Percentiles rank a stretch among this genome's conserved stretches.
phyloP scores from a whole-genome alignment of 1,140 invertebrate species.

The Oryzaephilus surinamensis region DNA sequence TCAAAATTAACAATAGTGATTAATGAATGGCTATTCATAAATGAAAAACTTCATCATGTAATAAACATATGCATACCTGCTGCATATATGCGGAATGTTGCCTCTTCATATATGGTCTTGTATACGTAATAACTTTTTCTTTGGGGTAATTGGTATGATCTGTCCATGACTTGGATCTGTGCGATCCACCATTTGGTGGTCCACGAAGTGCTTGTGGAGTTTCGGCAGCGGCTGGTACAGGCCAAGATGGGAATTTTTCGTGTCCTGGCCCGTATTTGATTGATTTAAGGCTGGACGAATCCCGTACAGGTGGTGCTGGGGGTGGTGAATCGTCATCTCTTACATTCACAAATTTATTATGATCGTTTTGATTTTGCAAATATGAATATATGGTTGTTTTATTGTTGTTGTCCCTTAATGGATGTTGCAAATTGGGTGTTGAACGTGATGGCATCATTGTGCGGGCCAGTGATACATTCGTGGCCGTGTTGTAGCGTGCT shows the following conservation, averaged over 20 bases:
- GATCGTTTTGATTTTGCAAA: constrained; percentile 26
- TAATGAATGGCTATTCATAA: constrained; percentile 2
- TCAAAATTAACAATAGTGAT: background rate
- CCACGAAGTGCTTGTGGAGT: constrained; percentile 40
- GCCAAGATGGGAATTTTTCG: constrained; percentile 75
- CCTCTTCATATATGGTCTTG: constrained; percentile 56
- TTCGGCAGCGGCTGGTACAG: constrained; percentile 44
- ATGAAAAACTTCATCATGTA: background rate
- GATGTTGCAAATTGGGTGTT: constrained; percentile 37
- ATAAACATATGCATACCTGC: constrained; percentile 42
- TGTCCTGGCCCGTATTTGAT: constrained; percentile 62
- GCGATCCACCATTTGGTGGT: constrained; percentile 43
- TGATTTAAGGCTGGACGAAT: constrained; percentile 56
- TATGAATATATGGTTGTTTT: constrained; percentile 31
- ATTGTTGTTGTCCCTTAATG: constrained; percentile 15
- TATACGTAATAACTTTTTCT: constrained; percentile 53
- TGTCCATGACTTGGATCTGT: constrained; percentile 62
- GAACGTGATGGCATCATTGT: constrained; percentile 37
- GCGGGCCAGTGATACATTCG: constrained; percentile 4
- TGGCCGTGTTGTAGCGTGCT: background rate
- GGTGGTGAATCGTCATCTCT: constrained; percentile 38
- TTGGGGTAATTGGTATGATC: constrained; percentile 65
- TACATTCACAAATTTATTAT: too few relatives aligned
- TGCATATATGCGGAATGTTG: constrained; percentile 54
- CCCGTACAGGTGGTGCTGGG: constrained; percentile 52